Evolutionary conservation across 2,113 vertebrate genomes (phyloP), one percentile per base, ranked within the genome.

Genomic region (Recurvirostra avosetta): DNA sequence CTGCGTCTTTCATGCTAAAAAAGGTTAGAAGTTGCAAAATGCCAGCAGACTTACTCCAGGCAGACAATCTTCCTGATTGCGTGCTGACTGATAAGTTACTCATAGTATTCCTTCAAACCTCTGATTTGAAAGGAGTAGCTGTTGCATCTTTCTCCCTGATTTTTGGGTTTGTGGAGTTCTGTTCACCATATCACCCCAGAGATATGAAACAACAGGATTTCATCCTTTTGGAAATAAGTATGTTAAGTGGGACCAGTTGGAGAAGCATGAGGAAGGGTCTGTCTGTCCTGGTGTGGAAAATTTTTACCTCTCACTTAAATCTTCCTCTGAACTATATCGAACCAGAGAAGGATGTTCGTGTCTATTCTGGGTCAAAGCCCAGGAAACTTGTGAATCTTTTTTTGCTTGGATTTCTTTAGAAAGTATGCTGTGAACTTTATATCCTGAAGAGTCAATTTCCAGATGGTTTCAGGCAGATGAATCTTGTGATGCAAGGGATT

Each of bases 401-500:
- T 97, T 91, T 92, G 70, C 90, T 85, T 71, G 67, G 41, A 86
- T 91, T 96, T 88, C 94, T 97, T 97, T 55, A 93, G 71, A 95
- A 96, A 96, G 41, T 76, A 8, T 89, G 52, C 86, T 93, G 91
- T 97, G 96, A 97, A 97, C 96, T 96, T 97, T 97, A 93, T 97
- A 96, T 97, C 96, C 96, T 97, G 96, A 95, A 95, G 87, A 97
- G 86, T 92, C 94, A 96, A 55, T 97, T 97, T 97, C 96, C 97
- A 96, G 93, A 97, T 92, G 93, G 95, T 93, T 97, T 96, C 82
- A 87, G 91, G 89, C 89, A 98, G 97, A 96, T 95, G 91, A 65
- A 87, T 94, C 79, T 95, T 96, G 93, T 97, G 96, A 96, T 97
- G 95, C 92, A 97, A 96, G 88, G 96, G 97, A 98, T 97, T 98